Base-by-base conservation (phyloP, 37 sponge, comb jelly and placozoan species). In the Beroe ovata region DNA sequence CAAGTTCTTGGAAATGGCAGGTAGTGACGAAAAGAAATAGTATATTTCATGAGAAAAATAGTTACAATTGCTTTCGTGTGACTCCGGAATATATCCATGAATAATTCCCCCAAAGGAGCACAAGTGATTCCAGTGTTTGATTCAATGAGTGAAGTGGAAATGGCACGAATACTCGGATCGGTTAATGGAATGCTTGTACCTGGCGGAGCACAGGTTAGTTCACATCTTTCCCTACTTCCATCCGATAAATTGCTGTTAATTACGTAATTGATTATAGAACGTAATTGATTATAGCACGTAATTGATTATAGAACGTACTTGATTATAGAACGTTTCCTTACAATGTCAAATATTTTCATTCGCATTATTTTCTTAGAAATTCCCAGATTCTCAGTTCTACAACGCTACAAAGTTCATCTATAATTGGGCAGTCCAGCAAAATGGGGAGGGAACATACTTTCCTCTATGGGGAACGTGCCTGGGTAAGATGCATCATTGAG, bases 391-490 rank as follows among this genome's bases (percentile, higher is more conserved):
- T 14, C 29, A 89, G 47, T 89, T 89, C 39, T 89, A 89, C 32
- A 22, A 36, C 8, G 84, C 84, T 22, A 33, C 84, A 11, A 77
- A 40, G 54, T 77, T 39, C 23, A 77, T 77, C 47, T 77, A 77
- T 54, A 35, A 77, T 3, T 89, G 64, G 89, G 60, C 62, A 16
- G 69, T 66, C 1, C 25, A 33, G 16, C 30, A 33, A 19, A 66
- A 66, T 37, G 94, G 92, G 26, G 60, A 61, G 14, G 92, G 91
- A 37, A 93, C 91, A 72, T 91, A 94, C 64, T 96, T 94, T 35
- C 96, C 96, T 8, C 59, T 96, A 47, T 96, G 96, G 96, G 96
- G 95, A 4, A 96, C 96, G 0, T 96, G 96, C 72, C 84, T 94
- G 11, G 96, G 96, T 77, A 40, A 42, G 54, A 11, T n/a, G n/a